Base-by-base conservation (phyloP, 2,797 vertebrate species). In the Phoeniculus purpureus region DNA sequence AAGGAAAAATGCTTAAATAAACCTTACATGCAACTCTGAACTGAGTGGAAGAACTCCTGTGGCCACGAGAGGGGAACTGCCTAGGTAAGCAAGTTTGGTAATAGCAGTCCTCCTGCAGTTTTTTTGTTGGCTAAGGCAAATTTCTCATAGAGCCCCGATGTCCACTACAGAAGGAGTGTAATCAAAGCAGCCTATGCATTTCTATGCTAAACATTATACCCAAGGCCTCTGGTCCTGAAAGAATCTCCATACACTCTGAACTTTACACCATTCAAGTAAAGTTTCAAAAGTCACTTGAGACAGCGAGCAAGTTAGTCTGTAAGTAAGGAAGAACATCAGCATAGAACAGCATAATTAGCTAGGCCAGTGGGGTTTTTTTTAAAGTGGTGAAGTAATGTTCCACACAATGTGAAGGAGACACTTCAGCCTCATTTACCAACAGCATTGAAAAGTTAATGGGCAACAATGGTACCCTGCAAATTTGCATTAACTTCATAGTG, bases 1-100 rank as follows among this genome's bases (percentile, higher is more conserved):
- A 80, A 91, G 61, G 18, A 76, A 85, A 84, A 23, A 31, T 17
- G 17, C 54, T 82, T 81, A 84, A 93, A 86, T 47, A 93, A 73
- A 27, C 50, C 56, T 16, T 43, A 58, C 34, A 29, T 16, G 65
- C 22, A 84, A 67, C 25, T 60, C 47, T 32, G 48, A 84, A 67
- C 11, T 60, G 19, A 43, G 65, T 45, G 84, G 47, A 78, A 84
- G 22, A 77, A 58, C 88, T 77, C 67, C 65, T 61, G 61, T 29
- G 31, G 68, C 51, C 43, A 88, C 40, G 47, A 81, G 32, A 61
- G 26, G 34, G 18, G 5, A 87, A 64, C 50, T 71, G 83, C 43
- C 47, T 37, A 81, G 50, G 34, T 50, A 85, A 66, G 81, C 85
- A 89, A 59, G 26, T 75, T 87, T 2, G 74, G 61, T 22, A 71